Conservation (phyloP, 2,888 invertebrate genomes). For the Zonitis immaculata region DNA sequence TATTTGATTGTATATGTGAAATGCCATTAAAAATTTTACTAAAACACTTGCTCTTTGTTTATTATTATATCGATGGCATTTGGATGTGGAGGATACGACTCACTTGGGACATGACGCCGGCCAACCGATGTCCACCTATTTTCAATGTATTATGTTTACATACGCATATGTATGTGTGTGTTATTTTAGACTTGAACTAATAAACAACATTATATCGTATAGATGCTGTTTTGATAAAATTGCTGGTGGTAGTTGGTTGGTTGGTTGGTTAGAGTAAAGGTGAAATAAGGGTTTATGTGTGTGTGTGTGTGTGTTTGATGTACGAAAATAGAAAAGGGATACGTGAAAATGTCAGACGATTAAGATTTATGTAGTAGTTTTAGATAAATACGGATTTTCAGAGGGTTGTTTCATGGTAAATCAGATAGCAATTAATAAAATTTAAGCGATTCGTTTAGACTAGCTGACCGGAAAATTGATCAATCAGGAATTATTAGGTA, state of each 20-base stretch:
- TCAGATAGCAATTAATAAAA: not conserved
- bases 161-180: not conserved
- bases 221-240: not conserved
- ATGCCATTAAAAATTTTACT: conserved; percentile 43
- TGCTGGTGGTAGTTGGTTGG: too few relatives aligned
- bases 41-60: conserved; percentile 39
- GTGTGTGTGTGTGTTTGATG: not conserved
- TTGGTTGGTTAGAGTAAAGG: not conserved
- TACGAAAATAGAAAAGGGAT: not conserved
- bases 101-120: conserved; percentile 24
- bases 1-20: conserved; percentile 38
- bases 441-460: not conserved
- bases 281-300: not conserved
- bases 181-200: not conserved
- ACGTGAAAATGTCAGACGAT: conserved; percentile 21
- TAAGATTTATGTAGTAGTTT: conserved; percentile 20
- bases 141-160: not conserved
- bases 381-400: conserved; percentile 1
- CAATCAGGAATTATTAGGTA: conserved; percentile 1
- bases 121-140: conserved; percentile 22
- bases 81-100: conserved; percentile 27
- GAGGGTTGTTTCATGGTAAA: conserved; percentile 1
- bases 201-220: not conserved
- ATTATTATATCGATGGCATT: conserved; percentile 31
- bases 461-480: not conserved